Evolutionary conservation across 2,113 vertebrate genomes (phyloP).

Genomic region (Salvelinus fontinalis): DNA sequence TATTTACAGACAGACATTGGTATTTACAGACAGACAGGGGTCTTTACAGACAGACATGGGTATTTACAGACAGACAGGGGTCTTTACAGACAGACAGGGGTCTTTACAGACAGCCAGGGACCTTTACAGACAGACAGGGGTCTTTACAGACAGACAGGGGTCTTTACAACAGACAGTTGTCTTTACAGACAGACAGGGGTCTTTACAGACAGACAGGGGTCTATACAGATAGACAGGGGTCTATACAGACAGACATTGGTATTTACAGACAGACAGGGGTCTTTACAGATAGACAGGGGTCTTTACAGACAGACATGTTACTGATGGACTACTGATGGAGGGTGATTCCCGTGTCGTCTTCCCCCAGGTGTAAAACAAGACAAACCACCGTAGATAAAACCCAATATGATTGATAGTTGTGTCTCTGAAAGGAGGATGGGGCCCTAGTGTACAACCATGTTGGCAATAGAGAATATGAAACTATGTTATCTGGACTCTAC

Average conservation of each 20-base stretch:
- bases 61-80: not conserved
- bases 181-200: not conserved
- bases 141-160: too few species aligned
- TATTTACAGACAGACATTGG: too few species aligned
- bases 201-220: too few species aligned
- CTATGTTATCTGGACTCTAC: slow-evolving; percentile 2
- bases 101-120: too few species aligned
- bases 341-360: not conserved
- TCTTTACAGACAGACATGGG: not conserved
- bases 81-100: too few species aligned
- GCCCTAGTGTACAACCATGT: not conserved
- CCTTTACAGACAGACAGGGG: too few species aligned
- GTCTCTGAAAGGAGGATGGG: not conserved
- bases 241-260: not conserved
- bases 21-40: too few species aligned
- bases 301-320: not conserved
- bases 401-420: not conserved
- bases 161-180: too few species aligned
- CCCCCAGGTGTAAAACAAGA: not conserved
- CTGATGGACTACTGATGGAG: too few species aligned
- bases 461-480: not conserved
- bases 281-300: not conserved
- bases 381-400: not conserved
- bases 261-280: too few species aligned
- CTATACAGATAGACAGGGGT: not conserved